Evolutionary conservation across 1,140 invertebrate genomes (phyloP), one percentile per base, ranked within the genome.

Genomic region (Periplaneta americana): DNA sequence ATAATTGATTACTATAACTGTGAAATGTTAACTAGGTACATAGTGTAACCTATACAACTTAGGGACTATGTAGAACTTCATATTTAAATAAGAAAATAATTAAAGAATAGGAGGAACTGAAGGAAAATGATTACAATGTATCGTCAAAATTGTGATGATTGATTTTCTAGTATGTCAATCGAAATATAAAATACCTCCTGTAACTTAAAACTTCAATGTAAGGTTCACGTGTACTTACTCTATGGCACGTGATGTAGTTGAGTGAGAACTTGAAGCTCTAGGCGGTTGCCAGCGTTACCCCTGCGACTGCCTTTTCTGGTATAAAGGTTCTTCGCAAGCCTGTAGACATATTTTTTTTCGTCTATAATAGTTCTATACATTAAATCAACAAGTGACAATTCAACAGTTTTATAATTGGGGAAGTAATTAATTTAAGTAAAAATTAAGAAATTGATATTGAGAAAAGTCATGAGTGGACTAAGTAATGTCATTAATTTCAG

Each of bases 221-320:
- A n/a, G n/a, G 39, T 48, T 48, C 17, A 15, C 10, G 10, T 5
- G 15, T 82, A 85, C 86, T 86, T 84, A 89, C 90, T 87, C 91
- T 95, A 96, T 76, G 94, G 94, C 78, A 95, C 94, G 94, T 95
- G 94, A 87, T 95, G 94, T 81, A 95, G 90, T 86, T 93, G 93
- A 48, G 94, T 95, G 34, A 95, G 91, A 28, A 96, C 94, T 86
- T 94, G 90, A 85, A 95, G 91, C 90, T 95, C 94, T 87, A 95
- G 88, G 66, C 92, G 90, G 89, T 96, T 96, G 85, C 93, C 94
- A 87, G 93, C 91, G 88, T 95, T 95, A 84, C 93, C 94, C 82
- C 92, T 90, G 82, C 94, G 90, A 86, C 94, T 95, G 79, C 94
- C 94, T 90, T 94, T 94, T 82, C 91, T 90, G 82, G 93, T 94